phyloP scores from a whole-genome alignment of 1,140 invertebrate genomes.

The Camponotus floridanus region DNA sequence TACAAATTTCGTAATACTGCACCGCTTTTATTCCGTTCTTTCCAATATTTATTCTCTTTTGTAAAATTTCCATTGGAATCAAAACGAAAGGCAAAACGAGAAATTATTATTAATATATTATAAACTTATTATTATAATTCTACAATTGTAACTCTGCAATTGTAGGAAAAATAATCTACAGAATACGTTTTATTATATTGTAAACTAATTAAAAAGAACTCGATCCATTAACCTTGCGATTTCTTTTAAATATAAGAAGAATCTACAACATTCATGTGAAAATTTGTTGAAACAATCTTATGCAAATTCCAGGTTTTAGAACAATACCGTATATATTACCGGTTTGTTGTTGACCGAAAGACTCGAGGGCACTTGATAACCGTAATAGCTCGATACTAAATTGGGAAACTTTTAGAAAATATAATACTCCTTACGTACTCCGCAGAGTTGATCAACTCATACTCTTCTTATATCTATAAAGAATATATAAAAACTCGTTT shows the following conservation, averaged over 20 bases:
- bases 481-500: conserved; percentile 10
- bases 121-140: not conserved
- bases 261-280: not conserved
- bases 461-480: conserved; percentile 45
- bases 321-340: conserved; percentile 34
- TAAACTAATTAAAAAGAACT: not conserved
- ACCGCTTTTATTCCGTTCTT: not conserved
- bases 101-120: too few relatives aligned
- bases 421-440: conserved; percentile 37
- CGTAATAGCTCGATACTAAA: conserved; percentile 49
- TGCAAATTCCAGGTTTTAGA: conserved; percentile 27
- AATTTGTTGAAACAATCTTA: not conserved
- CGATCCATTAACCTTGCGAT: not conserved
- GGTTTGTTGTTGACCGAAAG: conserved; percentile 41
- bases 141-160: not conserved
- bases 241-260: not conserved
- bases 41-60: conserved; percentile 6
- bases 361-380: conserved; percentile 36
- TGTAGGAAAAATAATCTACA: not conserved
- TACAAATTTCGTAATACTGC: too few relatives aligned
- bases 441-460: conserved; percentile 15
- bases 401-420: conserved; percentile 55
- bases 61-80: not conserved
- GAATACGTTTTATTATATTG: not conserved
- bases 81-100: not conserved